Conservation (phyloP, 2,113 vertebrate species). For the Anas platyrhynchos region DNA sequence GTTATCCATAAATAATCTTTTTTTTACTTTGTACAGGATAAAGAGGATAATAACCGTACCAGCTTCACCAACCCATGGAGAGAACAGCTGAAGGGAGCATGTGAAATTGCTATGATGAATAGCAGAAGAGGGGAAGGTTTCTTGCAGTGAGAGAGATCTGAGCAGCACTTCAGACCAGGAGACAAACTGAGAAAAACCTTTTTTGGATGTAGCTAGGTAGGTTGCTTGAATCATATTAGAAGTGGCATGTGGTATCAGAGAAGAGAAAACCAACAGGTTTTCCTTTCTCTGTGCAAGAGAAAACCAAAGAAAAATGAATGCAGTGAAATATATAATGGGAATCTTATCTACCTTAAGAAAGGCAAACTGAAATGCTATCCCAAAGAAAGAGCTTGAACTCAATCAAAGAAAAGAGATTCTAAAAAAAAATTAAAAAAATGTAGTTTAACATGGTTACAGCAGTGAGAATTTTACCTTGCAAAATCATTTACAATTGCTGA, state of each 20-base stretch:
- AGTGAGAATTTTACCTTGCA: neutral
- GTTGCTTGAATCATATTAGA: neutral
- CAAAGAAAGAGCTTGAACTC: neutral
- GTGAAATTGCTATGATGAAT: slow-evolving; percentile 54
- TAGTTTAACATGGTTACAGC: neutral
- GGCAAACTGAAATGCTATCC: neutral
- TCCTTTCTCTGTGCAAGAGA: neutral
- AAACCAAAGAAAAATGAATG: neutral
- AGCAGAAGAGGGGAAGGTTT: slow-evolving; percentile 24
- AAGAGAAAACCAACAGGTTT: neutral
- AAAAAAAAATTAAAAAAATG: neutral
- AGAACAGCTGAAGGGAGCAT: slow-evolving; percentile 69
- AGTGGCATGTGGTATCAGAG: neutral
- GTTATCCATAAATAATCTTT: slow-evolving; percentile 42
- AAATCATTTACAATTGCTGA: neutral
- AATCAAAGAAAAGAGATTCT: neutral
- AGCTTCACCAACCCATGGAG: slow-evolving; percentile 40
- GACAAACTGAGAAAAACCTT: neutral
- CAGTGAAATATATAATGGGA: neutral
- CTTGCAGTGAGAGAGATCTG: neutral
- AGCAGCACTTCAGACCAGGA: slow-evolving; percentile 5
- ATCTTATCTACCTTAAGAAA: neutral
- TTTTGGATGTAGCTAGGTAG: neutral
- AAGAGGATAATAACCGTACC: slow-evolving; percentile 38
- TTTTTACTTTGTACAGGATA: slow-evolving; percentile 10